Base-by-base conservation (phyloP, 2,797 vertebrate species). In the Peromyscus melanophrys region DNA sequence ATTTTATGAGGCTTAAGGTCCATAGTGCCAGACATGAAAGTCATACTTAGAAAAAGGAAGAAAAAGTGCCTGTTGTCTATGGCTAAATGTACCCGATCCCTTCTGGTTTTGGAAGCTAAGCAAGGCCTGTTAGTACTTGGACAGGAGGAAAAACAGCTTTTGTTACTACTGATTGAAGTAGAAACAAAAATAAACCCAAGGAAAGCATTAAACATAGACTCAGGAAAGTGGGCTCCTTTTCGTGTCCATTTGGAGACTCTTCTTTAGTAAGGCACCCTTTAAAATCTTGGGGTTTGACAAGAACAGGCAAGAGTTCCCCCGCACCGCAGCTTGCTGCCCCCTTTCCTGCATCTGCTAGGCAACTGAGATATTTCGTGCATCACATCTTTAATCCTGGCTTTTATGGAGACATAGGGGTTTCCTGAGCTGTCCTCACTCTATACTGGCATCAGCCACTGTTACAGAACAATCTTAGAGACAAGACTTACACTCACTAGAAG, bases 401-500 rank as follows among this genome's bases (percentile, higher is more conserved):
- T 49, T 89, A 21, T 49, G 57, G 95, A 90, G 94, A 83, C 80
- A n/a, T 12, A 16, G 40, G 19, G 63, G 29, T 57, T 43, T 8
- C 31, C 34, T 37, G 83, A 86, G 43, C 11, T 29, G 21, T 49
- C 29, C 3, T 95, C 40, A 34, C 57, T 37, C 37, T 43, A 65
- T 40, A 85, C 85, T 12, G 40, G 65, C 43, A 81, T 76, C 61
- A 75, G 16, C 37, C 52, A 92, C 71, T 19, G 43, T 65, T 80
- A 67, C 43, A 31, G 25, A 92, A 69, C 43, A 76, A 94, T 94
- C 96, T 90, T 63, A 91, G 95, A 96, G 95, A 80, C 6, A 73
- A 92, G 96, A 89, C 82, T 91, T 97, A 92, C 3, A 87, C 29
- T 93, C 85, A 76, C 92, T 80, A 89, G 34, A 94, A 86, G 46